phyloP scores from a whole-genome alignment of 1,140 invertebrate species.

The Eurosta solidaginis region DNA sequence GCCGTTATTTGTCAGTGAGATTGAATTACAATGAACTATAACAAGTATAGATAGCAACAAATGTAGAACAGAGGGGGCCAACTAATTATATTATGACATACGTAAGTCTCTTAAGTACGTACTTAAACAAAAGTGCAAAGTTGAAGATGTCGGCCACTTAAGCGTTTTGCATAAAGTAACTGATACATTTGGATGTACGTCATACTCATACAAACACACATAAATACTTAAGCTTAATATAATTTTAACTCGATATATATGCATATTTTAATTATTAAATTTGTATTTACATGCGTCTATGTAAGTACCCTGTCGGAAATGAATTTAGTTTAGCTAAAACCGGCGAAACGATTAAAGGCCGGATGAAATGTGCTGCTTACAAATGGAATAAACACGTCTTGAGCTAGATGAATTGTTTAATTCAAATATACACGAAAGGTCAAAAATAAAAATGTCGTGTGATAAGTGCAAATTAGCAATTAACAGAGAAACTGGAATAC shows the following conservation, averaged over 20 bases:
- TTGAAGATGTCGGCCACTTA: background rate
- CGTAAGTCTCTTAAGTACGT: background rate
- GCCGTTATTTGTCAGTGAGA: constrained; percentile 4
- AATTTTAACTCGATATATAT: background rate
- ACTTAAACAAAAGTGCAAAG: constrained; percentile 8
- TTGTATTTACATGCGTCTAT: too few relatives aligned
- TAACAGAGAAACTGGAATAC: too few relatives aligned
- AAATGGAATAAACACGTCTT: too few relatives aligned
- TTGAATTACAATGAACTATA: constrained; percentile 23
- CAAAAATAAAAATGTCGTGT: too few relatives aligned
- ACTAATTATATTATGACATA: background rate
- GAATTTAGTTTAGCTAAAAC: too few relatives aligned
- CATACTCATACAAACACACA: background rate
- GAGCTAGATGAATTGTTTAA: too few relatives aligned
- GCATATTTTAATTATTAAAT: background rate
- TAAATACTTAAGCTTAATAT: background rate
- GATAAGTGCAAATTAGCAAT: too few relatives aligned
- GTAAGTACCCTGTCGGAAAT: too few relatives aligned
- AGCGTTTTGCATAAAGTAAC: background rate
- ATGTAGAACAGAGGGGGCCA: background rate
- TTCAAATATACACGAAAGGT: too few relatives aligned
- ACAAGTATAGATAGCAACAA: background rate
- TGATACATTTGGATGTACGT: background rate
- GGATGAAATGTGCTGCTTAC: too few relatives aligned
- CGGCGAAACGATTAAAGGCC: too few relatives aligned